These are phyloP conservation scores for Cebidichthys violaceus DNA, from an alignment of 2,113 vertebrate genomes.

Conservation along the genomic window DNA sequence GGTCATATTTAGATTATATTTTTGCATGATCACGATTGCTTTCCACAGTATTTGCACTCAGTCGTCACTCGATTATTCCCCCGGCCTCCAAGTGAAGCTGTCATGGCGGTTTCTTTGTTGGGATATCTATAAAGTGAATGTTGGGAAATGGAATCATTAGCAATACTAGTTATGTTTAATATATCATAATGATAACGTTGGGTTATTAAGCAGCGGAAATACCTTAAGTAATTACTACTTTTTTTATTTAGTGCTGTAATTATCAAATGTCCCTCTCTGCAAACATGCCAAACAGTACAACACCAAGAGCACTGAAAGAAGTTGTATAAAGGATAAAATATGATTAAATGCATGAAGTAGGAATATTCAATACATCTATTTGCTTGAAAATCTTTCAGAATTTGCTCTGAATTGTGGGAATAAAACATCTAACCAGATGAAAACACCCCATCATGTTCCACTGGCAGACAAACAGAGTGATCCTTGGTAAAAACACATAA, in stretches of 20 bases:
- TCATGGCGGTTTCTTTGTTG: neutral
- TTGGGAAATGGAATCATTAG: conserved; percentile 4
- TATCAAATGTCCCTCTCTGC: neutral
- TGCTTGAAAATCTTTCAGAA: conserved; percentile 18
- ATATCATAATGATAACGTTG: conserved; percentile 1
- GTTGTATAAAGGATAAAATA: neutral
- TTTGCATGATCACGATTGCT: neutral
- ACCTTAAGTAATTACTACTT: conserved; percentile 2
- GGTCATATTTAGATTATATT: no score
- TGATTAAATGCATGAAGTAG: neutral
- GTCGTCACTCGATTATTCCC: neutral
- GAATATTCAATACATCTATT: conserved; percentile 12
- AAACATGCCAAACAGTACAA: neutral
- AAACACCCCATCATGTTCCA: conserved; percentile 19
- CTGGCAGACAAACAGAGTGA: conserved; percentile 3
- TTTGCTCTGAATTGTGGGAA: neutral
- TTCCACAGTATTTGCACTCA: neutral
- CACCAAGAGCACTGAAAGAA: neutral
- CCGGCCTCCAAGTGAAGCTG: no score
- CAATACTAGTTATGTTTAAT: neutral
- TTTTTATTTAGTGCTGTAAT: conserved; percentile 13
- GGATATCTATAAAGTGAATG: conserved; percentile 5
- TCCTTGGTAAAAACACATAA: neutral
- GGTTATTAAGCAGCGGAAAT: conserved; percentile 14
- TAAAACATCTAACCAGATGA: conserved; percentile 19